Base-by-base conservation (phyloP, 2,888 invertebrate species). In the Ptilodon capucinus region DNA sequence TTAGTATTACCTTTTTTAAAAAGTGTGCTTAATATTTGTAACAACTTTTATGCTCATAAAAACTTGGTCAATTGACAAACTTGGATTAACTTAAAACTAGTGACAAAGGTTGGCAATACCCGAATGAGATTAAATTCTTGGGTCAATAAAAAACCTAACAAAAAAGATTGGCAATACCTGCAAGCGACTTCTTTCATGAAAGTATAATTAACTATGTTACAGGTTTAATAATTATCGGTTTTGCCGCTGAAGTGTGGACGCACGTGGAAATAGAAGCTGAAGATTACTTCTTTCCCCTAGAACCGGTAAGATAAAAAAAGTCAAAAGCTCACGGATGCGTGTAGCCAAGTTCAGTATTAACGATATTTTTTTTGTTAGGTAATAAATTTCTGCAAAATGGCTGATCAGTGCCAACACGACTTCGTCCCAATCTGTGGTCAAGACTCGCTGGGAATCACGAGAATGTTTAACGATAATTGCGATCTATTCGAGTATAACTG, bases 231-330 rank as follows among this genome's bases (percentile, higher is more conserved):
- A 57, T 87, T 7, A 49, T 84, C 18, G 67, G 68, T n/a, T 64
- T 86, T 34, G 74, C 76, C 0, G 66, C 72, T 11, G 73, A 84
- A 65, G 85, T 86, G 7, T 83, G 84, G 81, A 49, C 73, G 0
- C 90, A 91, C 60, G 84, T 90, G 11, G 90, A 91, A 75, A 84
- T 89, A 51, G 90, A 91, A 65, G 82, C 89, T 1, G 90, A 91
- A 61, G 90, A 91, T 64, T 91, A 90, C 49, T 90, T 88, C 62
- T 91, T 91, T 52, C 90, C 90, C 13, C 60, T 91, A 64, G 90
- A 88, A 64, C 86, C 88, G 65, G 88, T 88, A 65, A 70, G 68
- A 49, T 28, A 4, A 11, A 28, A 11, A 11, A 7, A 28, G 11
- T 2, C 1, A 11, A 11, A 7, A 11, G 11, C 4, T 11, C 25